Evolutionary conservation across 2,113 vertebrate species (phyloP).

Genomic region (Bujurquina vittata): DNA sequence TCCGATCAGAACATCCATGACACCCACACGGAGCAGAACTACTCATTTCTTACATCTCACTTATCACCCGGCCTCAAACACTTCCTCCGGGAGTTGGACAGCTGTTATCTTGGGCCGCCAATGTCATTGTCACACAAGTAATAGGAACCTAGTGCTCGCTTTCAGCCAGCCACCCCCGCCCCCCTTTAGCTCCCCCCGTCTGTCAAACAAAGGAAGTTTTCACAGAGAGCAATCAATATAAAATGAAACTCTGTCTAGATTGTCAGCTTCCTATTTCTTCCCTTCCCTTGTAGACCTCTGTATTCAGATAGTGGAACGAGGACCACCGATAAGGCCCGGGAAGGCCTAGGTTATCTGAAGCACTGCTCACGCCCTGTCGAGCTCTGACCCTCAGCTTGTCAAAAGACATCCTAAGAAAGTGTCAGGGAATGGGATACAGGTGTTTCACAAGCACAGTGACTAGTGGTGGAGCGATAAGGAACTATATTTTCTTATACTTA

Average conservation of each 20-base stretch:
- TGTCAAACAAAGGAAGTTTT: slow-evolving; percentile 72
- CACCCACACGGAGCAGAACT: slow-evolving; percentile 24
- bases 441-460: slow-evolving; percentile 39
- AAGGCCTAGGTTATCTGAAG: slow-evolving; percentile 49
- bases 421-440: slow-evolving; percentile 44
- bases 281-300: slow-evolving; percentile 19
- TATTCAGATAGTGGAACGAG: slow-evolving; percentile 23
- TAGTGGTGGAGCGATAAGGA: slow-evolving; percentile 1
- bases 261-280: slow-evolving; percentile 59
- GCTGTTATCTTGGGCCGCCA: slow-evolving; percentile 74
- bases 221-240: slow-evolving; percentile 63
- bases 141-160: slow-evolving; percentile 63
- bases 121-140: slow-evolving; percentile 70
- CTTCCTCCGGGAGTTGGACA: slow-evolving; percentile 69
- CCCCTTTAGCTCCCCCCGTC: neutral
- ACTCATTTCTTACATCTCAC: slow-evolving; percentile 51
- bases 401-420: slow-evolving; percentile 31
- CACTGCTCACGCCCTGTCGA: slow-evolving; percentile 18
- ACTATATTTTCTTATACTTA: neutral
- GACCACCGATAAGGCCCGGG: slow-evolving; percentile 16
- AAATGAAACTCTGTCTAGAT: slow-evolving; percentile 61
- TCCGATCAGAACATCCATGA: slow-evolving; percentile 21
- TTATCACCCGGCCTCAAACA: slow-evolving; percentile 69
- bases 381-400: slow-evolving; percentile 44
- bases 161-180: slow-evolving; percentile 1